Evolutionary conservation across 2,113 vertebrate species (phyloP).

Genomic region (Syngnathus floridae): DNA sequence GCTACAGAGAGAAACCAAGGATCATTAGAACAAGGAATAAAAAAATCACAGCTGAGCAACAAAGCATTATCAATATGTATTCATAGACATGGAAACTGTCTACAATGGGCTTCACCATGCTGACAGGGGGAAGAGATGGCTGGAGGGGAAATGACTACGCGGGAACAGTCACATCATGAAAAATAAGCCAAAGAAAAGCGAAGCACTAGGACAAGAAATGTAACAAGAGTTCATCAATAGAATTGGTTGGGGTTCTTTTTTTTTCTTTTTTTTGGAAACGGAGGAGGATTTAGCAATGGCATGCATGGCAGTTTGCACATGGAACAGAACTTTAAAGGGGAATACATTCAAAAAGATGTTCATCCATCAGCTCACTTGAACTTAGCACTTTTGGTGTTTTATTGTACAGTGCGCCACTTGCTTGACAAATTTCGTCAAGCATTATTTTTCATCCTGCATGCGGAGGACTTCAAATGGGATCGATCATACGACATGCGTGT

Average conservation of each 20-base stretch:
- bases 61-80: conserved; percentile 75
- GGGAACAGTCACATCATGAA: conserved; percentile 77
- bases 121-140: conserved; percentile 75
- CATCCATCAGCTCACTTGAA: conserved; percentile 48
- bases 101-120: conserved; percentile 83
- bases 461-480: too few relatives aligned
- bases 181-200: conserved; percentile 72
- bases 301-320: conserved; percentile 91
- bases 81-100: conserved; percentile 80
- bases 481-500: too few relatives aligned
- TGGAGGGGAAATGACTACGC: conserved; percentile 78
- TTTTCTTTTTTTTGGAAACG: conserved; percentile 35
- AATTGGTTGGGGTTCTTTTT: not conserved
- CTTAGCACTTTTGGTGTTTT: not conserved
- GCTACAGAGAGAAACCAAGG: conserved; percentile 74
- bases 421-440: too few relatives aligned
- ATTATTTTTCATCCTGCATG: too few relatives aligned
- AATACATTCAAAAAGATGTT: conserved; percentile 69
- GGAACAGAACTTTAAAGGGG: conserved; percentile 91
- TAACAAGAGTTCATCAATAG: conserved; percentile 81
- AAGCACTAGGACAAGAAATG: conserved; percentile 85
- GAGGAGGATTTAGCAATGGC: conserved; percentile 84
- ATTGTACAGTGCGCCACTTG: not conserved
- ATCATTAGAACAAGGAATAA: conserved; percentile 69
- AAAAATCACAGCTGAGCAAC: conserved; percentile 74